Evolutionary conservation across 2,888 invertebrate genomes (phyloP).

Genomic region (Drosophila emarginata): DNA sequence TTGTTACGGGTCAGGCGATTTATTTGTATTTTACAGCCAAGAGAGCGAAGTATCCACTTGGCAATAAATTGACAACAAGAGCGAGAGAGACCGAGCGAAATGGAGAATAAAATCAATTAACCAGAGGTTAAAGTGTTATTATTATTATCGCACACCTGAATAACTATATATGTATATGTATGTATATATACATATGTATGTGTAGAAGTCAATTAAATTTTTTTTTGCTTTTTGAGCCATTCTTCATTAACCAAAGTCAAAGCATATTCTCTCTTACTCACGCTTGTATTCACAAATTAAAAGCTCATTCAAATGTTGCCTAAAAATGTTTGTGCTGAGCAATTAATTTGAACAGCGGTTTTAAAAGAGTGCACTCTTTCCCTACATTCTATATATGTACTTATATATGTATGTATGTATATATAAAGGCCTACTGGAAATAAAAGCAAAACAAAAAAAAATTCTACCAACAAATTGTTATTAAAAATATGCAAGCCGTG

Average conservation of each 20-base stretch:
- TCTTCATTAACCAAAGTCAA: slow-evolving; percentile 7
- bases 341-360: slow-evolving; percentile 30
- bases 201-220: slow-evolving; percentile 21
- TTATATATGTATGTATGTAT: too few species aligned
- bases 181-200: too few species aligned
- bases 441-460: too few species aligned
- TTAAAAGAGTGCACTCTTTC: neutral
- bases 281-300: neutral
- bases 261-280: neutral
- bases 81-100: neutral
- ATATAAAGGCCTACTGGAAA: too few species aligned
- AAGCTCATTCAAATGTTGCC: slow-evolving; percentile 1
- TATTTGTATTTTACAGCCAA: slow-evolving; percentile 57
- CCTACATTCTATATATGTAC: too few species aligned
- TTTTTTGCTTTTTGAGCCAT: neutral
- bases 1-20: slow-evolving; percentile 54
- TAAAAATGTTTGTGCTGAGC: slow-evolving; percentile 5
- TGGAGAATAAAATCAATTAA: slow-evolving; percentile 46
- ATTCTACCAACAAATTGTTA: slow-evolving; percentile 2
- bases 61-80: slow-evolving; percentile 34
- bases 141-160: slow-evolving; percentile 31
- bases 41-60: slow-evolving; percentile 44
- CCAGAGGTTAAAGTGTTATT: slow-evolving; percentile 38
- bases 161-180: slow-evolving; percentile 14
- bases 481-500: slow-evolving; percentile 5